Percentiles rank a stretch among this genome's conserved stretches.
phyloP scores from a whole-genome alignment of 2,888 invertebrate species.

The Clostera curtula region DNA sequence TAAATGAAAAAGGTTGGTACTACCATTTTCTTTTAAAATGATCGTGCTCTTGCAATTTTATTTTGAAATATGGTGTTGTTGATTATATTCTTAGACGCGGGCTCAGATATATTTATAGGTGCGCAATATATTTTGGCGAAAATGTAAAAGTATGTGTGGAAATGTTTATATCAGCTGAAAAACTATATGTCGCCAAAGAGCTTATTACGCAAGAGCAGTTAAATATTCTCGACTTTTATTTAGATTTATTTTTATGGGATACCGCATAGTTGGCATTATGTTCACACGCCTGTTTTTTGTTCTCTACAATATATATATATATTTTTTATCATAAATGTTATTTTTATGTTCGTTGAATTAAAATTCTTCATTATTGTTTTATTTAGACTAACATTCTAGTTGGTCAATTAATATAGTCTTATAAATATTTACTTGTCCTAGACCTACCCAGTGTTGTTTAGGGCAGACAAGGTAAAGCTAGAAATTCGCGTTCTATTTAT shows the following conservation, averaged over 20 bases:
- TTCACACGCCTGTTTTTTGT: conserved; percentile 17
- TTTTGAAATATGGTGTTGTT: conserved; percentile 7
- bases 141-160: conserved; percentile 35
- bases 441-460: too few species aligned
- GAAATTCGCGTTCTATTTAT: too few species aligned
- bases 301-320: too few species aligned
- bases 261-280: conserved; percentile 30
- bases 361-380: too few species aligned
- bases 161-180: conserved; percentile 38
- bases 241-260: conserved; percentile 34
- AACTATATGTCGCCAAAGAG: conserved; percentile 32
- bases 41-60: conserved; percentile 6
- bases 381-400: too few species aligned
- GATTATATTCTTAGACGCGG: conserved; percentile 14
- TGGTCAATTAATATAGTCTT: too few species aligned
- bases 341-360: too few species aligned
- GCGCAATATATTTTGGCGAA: conserved; percentile 27
- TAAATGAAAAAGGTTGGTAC: too few species aligned
- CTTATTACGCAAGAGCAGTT: conserved; percentile 37
- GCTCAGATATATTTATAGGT: conserved; percentile 16
- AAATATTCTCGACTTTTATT: conserved; percentile 38
- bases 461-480: too few species aligned
- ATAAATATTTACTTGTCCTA: too few species aligned
- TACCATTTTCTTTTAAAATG: too few species aligned
- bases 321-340: too few species aligned